A percentile compares a stretch with the other conserved stretches of the same genome.
Evolutionary conservation across 2,797 vertebrate genomes (phyloP).

Genomic region (Mus caroli): DNA sequence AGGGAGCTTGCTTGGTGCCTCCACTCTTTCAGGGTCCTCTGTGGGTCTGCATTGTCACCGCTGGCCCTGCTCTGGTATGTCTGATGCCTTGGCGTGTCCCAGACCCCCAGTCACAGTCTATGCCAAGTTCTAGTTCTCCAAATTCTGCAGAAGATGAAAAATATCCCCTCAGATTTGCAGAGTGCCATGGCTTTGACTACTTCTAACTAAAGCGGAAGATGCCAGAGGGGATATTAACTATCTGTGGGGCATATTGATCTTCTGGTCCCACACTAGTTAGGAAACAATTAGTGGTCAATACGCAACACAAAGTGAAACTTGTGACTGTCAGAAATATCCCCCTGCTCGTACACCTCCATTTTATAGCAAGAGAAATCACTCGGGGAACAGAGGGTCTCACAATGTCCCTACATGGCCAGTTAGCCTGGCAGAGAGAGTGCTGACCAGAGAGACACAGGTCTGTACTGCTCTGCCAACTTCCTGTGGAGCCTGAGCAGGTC

Average conservation of each 20-base stretch:
- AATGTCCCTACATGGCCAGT: accelerated
- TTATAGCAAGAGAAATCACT: conserved; percentile 75
- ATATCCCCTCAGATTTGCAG: conserved; percentile 62
- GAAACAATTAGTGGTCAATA: conserved; percentile 88
- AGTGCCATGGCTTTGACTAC: conserved; percentile 71
- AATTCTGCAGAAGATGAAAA: background rate
- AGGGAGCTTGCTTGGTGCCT: background rate
- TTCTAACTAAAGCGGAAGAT: conserved; percentile 69
- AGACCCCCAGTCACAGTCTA: background rate
- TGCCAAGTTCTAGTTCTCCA: background rate
- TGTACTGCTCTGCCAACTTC: accelerated
- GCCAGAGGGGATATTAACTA: conserved; percentile 77
- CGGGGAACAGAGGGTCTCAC: background rate
- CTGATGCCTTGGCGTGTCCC: background rate
- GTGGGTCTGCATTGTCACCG: background rate
- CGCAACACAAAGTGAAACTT: conserved; percentile 83
- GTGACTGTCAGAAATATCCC: conserved; percentile 85
- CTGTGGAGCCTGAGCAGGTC: background rate
- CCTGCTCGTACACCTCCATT: conserved; percentile 77
- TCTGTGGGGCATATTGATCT: conserved; percentile 84
- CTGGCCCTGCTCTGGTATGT: background rate
- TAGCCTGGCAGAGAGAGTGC: accelerated
- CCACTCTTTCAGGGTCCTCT: accelerated
- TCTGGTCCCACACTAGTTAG: conserved; percentile 77
- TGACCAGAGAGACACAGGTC: background rate